Base-by-base conservation (phyloP, 2,888 invertebrate species). In the Erebia aethiops region DNA sequence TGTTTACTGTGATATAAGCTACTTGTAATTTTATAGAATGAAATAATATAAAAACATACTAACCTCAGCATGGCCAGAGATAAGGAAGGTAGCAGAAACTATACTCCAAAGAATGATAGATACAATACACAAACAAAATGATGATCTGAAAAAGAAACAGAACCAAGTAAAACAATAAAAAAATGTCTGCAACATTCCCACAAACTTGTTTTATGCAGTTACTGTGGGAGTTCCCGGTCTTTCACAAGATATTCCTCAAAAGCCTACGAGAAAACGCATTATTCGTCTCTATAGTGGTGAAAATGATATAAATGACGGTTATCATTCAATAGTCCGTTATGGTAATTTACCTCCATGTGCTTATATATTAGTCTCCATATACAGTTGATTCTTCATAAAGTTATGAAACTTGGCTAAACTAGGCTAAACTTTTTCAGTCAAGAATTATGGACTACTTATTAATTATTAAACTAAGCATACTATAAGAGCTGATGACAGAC, bases 61-160 rank as follows among this genome's bases (percentile, higher is more conserved):
- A 85, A 93, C 94, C 87, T 96, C 95, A 16, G 95, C 95, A 80
- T 96, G 96, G 18, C 95, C 95, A 16, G 96, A 95, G 65, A 95
- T 83, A 46, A 95, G 87, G 75, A 96, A 94, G 13, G 94, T 86
- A 13, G 91, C 87, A 67, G 95, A 92, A 74, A 95, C 92, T 74
- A 95, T 86, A 49, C 87, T 81, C 96, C 96, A 96, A 66, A 96
- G 84, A 70, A 94, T 84, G 14, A 95, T 86, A 35, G 95, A 95
- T 57, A 94, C 84, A 67, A 95, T 78, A 79, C 95, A 94, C 77
- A 95, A 89, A 84, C 95, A 90, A 62, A 94, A 85, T 4, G 95
- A 90, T 58, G 94, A 94, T 65, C 95, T 95, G 87, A 57, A 84
- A 85, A 71, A 67, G 41, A 10, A 58, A 16, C 21, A 13, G 18